These are phyloP conservation scores for Polylopha cassiicola DNA, from an alignment of 2,888 invertebrate genomes.

Conservation along the genomic window DNA sequence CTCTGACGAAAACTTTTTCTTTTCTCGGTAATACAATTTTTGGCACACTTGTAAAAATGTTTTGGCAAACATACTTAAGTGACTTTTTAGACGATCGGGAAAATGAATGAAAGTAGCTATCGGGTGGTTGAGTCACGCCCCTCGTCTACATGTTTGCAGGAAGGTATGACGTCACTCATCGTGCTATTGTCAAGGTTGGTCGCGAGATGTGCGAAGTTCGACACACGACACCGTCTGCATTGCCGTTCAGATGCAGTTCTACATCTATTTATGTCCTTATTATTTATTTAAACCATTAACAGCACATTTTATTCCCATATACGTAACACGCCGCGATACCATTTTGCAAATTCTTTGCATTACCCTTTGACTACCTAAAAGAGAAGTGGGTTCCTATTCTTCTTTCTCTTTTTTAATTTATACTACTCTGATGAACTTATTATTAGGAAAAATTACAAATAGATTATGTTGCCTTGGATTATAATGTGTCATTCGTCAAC, in stretches of 20 bases:
- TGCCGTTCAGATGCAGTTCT: constrained; percentile 11
- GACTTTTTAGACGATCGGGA: constrained; percentile 62
- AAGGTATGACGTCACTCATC: constrained; percentile 11
- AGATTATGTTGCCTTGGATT: too few relatives aligned
- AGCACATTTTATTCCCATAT: neutral
- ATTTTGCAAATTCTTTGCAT: too few relatives aligned
- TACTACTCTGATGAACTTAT: too few relatives aligned
- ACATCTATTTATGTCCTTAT: constrained; percentile 11
- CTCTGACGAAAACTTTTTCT: constrained; percentile 54
- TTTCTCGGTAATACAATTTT: constrained; percentile 69
- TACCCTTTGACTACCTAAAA: too few relatives aligned
- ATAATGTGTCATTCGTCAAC: too few relatives aligned
- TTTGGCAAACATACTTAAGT: constrained; percentile 60
- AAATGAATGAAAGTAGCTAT: constrained; percentile 73
- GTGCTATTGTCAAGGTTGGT: constrained; percentile 19
- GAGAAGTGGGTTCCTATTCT: too few relatives aligned
- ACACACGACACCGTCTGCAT: constrained; percentile 18
- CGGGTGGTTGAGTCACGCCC: constrained; percentile 50
- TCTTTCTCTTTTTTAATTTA: too few relatives aligned
- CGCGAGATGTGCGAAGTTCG: constrained; percentile 1
- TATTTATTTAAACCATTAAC: constrained; percentile 4
- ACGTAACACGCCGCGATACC: neutral
- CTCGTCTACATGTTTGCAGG: constrained; percentile 30
- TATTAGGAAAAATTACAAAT: too few relatives aligned
- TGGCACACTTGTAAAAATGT: constrained; percentile 65